Evolutionary conservation across 2,797 vertebrate species (phyloP).

Genomic region (Limnodromus scolopaceus): DNA sequence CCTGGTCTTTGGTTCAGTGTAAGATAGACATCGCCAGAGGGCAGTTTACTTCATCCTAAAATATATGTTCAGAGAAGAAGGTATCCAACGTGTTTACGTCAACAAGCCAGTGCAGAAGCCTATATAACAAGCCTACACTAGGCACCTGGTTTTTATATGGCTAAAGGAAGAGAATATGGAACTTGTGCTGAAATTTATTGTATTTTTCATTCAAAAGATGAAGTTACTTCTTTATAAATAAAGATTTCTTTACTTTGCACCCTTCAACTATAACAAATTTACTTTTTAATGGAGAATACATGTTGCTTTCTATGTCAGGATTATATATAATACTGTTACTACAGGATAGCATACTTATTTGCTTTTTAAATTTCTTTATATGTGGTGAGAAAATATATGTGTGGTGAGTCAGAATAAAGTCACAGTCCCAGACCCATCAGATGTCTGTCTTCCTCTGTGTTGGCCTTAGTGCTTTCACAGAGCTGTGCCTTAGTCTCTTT

Average conservation of each 20-base stretch:
- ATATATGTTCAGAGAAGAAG: not conserved
- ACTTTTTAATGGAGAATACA: not conserved
- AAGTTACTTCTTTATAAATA: not conserved
- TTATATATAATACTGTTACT: not conserved
- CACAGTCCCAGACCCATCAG: not conserved
- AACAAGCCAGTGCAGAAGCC: not conserved
- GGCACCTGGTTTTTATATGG: not conserved
- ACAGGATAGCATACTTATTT: not conserved
- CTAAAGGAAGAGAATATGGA: not conserved
- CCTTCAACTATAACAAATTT: not conserved
- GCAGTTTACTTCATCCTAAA: not conserved
- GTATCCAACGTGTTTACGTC: not conserved
- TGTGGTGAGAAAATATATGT: not conserved
- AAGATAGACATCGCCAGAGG: not conserved
- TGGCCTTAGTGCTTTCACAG: not conserved
- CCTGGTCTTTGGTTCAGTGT: not conserved
- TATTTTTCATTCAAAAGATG: not conserved
- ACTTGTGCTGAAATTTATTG: not conserved
- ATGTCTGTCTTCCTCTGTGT: not conserved
- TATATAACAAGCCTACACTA: not conserved
- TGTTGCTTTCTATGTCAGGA: not conserved
- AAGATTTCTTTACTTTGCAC: not conserved
- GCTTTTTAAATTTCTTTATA: not conserved
- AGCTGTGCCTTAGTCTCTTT: not conserved
- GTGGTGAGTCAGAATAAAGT: not conserved